phyloP scores from a whole-genome alignment of 1,140 invertebrate species.

The Phortica variegata region DNA sequence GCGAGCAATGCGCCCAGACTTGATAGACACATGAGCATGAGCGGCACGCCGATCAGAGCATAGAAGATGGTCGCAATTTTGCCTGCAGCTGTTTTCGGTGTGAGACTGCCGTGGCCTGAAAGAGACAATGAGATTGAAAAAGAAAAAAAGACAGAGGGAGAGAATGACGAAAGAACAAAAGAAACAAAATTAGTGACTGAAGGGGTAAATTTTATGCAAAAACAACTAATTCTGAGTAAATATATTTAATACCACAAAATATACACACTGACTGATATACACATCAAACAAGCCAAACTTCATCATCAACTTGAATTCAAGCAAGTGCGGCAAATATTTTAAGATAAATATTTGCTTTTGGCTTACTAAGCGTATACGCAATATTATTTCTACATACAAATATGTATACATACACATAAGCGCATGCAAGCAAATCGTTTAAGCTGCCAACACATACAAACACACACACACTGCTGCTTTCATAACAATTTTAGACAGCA shows the following conservation, averaged over 20 bases:
- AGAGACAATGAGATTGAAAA: too few species aligned
- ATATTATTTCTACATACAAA: constrained; percentile 10
- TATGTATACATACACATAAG: neutral
- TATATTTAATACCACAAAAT: constrained; percentile 16
- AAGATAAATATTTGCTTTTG: constrained; percentile 32
- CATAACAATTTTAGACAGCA: too few species aligned
- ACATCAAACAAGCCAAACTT: too few species aligned
- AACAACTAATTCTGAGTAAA: neutral
- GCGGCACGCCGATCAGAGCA: constrained; percentile 78
- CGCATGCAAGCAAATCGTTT: constrained; percentile 15
- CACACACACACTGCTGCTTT: too few species aligned
- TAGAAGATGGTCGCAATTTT: constrained; percentile 86
- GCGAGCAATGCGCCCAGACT: constrained; percentile 82
- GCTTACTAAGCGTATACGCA: constrained; percentile 35
- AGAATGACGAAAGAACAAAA: constrained; percentile 5
- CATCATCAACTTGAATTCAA: too few species aligned
- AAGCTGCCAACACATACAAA: too few species aligned
- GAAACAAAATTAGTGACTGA: constrained; percentile 4
- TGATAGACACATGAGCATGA: constrained; percentile 84
- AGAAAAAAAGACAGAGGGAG: constrained; percentile 5
- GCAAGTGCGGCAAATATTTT: neutral
- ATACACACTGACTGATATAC: too few species aligned
- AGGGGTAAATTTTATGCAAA: neutral
- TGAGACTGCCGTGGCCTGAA: constrained; percentile 77
- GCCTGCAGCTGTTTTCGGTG: constrained; percentile 74